A percentile compares a stretch with the other conserved stretches of the same genome.
These are phyloP conservation scores for Rhodeus uyekii DNA, from an alignment of 2,797 vertebrate species.

Conservation along the genomic window DNA sequence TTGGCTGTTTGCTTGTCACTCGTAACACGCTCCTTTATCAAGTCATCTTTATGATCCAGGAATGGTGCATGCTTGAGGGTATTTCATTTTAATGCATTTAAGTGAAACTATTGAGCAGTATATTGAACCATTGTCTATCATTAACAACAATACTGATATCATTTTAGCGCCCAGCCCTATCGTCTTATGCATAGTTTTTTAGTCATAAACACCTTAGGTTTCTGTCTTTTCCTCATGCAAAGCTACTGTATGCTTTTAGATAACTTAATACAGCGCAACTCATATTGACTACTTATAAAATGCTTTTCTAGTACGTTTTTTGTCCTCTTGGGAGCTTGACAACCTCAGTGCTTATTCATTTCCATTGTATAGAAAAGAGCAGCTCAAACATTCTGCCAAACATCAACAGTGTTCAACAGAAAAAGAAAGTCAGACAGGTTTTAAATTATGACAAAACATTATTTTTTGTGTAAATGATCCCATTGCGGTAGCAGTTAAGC, in stretches of 20 bases:
- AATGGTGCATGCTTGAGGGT: no score
- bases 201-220: neutral
- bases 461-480: neutral
- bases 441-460: no score
- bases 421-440: neutral
- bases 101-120: no score
- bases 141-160: neutral
- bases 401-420: neutral
- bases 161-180: neutral
- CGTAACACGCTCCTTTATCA: neutral
- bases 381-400: neutral
- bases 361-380: neutral
- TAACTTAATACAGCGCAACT: neutral
- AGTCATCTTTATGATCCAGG: neutral
- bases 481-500: neutral
- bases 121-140: no score
- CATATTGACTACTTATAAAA: no score
- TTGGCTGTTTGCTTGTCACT: neutral
- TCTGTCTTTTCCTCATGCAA: neutral
- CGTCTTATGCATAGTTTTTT: neutral
- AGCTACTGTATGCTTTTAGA: neutral
- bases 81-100: neutral
- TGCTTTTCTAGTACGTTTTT: no score
- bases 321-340: neutral
- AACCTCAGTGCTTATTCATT: neutral